These are phyloP conservation scores for Beaufortia kweichowensis DNA, from an alignment of 2,113 vertebrate genomes.

Conservation along the genomic window DNA sequence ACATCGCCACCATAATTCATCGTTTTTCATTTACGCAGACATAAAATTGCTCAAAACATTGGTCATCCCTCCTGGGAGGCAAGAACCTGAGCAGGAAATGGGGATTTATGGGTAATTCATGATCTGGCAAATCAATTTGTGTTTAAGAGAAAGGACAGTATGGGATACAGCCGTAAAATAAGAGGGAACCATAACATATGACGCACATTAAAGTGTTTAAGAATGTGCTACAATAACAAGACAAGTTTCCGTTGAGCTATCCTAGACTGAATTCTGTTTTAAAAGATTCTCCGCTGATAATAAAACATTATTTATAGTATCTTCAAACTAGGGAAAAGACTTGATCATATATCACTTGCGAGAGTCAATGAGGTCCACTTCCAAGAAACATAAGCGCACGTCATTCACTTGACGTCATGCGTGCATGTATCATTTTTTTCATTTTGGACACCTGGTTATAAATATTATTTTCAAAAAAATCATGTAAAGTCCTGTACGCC, in stretches of 20 bases:
- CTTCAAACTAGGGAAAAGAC: background rate
- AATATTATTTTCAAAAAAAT: too few species aligned
- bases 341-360: background rate
- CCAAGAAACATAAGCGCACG: background rate
- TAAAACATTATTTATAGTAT: background rate
- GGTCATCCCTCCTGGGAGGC: constrained; percentile 40
- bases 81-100: background rate
- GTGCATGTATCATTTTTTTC: too few species aligned
- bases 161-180: background rate
- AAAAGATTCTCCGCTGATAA: background rate
- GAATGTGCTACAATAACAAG: constrained; percentile 32
- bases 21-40: constrained; percentile 52
- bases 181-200: constrained; percentile 16
- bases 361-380: background rate
- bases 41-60: constrained; percentile 55
- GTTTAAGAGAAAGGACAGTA: background rate
- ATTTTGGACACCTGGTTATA: too few species aligned
- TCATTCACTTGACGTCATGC: too few species aligned
- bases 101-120: constrained; percentile 15
- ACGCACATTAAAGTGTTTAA: constrained; percentile 2
- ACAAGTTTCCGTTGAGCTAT: background rate
- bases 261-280: background rate
- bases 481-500: too few species aligned
- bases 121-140: background rate
- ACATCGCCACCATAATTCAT: constrained; percentile 40